These are phyloP conservation scores for Sesia bembeciformis DNA, from an alignment of 2,888 invertebrate genomes.

Conservation along the genomic window DNA sequence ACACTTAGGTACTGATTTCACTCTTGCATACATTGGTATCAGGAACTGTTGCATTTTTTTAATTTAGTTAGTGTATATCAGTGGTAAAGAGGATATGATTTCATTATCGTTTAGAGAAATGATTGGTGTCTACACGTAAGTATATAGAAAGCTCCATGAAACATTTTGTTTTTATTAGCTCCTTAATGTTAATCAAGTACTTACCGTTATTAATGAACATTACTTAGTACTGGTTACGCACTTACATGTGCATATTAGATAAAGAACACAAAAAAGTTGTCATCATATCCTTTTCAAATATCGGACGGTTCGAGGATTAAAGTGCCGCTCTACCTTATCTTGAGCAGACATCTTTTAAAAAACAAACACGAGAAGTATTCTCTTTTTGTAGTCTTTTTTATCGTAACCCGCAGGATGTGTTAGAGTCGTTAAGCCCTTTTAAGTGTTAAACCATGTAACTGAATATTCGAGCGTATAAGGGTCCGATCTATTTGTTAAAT, in stretches of 20 bases:
- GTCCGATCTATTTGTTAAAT: slow-evolving; percentile 73
- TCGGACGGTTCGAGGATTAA: slow-evolving; percentile 69
- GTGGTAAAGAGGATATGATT: too few relatives aligned
- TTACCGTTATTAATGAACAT: not conserved
- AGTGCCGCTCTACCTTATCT: slow-evolving; percentile 71
- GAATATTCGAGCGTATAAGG: slow-evolving; percentile 71
- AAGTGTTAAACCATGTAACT: slow-evolving; percentile 75
- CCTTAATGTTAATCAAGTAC: too few relatives aligned
- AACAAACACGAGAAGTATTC: slow-evolving; percentile 70
- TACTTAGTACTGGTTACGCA: slow-evolving; percentile 25
- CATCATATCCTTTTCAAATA: slow-evolving; percentile 75
- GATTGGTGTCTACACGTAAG: too few relatives aligned
- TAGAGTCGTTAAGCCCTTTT: slow-evolving; percentile 75
- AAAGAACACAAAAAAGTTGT: slow-evolving; percentile 67
- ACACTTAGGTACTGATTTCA: too few relatives aligned
- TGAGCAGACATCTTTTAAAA: slow-evolving; percentile 72
- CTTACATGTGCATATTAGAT: slow-evolving; percentile 54
- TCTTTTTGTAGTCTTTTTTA: slow-evolving; percentile 70
- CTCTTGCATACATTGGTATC: too few relatives aligned
- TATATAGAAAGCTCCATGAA: too few relatives aligned
- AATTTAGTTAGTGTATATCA: too few relatives aligned
- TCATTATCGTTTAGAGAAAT: too few relatives aligned
- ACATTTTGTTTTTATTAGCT: too few relatives aligned
- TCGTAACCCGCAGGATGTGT: slow-evolving; percentile 75
- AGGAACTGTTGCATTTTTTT: too few relatives aligned